Evolutionary conservation across 2,797 vertebrate species (phyloP).

Genomic region (Pipistrellus pipistrellus): DNA sequence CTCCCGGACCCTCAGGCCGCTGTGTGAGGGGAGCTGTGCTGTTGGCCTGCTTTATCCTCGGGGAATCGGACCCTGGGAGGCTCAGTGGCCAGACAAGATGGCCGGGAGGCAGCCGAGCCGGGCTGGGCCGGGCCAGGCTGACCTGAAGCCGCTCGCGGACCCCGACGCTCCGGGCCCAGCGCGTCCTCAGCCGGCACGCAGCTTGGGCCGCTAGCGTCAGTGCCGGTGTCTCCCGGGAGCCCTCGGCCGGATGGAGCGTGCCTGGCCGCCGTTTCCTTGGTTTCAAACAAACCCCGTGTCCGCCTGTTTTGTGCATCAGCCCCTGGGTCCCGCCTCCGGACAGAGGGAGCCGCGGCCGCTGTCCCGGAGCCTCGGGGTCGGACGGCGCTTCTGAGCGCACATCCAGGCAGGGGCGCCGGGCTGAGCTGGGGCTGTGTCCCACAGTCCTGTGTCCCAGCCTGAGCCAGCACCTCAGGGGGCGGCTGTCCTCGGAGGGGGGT

Average conservation of each 20-base stretch:
- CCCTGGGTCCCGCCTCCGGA: neutral
- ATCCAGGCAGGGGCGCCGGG: neutral
- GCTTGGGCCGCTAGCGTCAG: rapidly evolving
- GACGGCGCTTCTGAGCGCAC: neutral
- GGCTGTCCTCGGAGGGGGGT: neutral
- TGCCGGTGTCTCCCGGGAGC: rapidly evolving
- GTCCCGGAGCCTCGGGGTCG: too few species aligned
- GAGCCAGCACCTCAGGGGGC: neutral
- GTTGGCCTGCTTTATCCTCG: neutral
- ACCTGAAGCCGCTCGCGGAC: rapidly evolving
- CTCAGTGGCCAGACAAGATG: rapidly evolving
- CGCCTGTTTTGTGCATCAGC: neutral
- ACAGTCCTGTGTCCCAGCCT: neutral
- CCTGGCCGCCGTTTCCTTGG: neutral
- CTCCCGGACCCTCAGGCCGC: neutral
- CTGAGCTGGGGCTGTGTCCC: too few species aligned
- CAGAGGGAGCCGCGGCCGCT: neutral
- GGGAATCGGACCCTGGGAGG: neutral
- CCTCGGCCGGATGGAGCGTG: neutral
- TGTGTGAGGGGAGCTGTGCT: rapidly evolving
- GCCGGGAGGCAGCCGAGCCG: neutral
- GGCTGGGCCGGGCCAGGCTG: neutral
- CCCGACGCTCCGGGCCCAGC: rapidly evolving
- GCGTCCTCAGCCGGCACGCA: rapidly evolving
- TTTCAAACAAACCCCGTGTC: neutral